Evolutionary conservation across 1,140 invertebrate species (phyloP).

Genomic region (Zaprionus vittiger): DNA sequence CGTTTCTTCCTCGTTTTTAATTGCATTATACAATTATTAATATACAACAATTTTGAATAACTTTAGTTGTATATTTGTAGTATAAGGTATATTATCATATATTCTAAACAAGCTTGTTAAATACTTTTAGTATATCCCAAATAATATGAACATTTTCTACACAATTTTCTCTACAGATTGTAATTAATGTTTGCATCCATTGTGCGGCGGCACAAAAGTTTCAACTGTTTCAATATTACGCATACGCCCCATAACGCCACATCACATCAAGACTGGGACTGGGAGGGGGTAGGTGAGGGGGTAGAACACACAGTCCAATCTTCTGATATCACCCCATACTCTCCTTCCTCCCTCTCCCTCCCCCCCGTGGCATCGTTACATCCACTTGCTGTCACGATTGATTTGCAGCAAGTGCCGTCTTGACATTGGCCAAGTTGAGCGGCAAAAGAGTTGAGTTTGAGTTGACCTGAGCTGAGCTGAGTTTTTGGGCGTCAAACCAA

Average conservation of each 20-base stretch:
- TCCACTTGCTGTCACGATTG: constrained; percentile 28
- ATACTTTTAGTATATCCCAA: neutral
- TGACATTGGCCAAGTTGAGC: constrained; percentile 50
- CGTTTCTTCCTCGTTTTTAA: no score
- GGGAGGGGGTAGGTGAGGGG: no score
- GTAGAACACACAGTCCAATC: neutral
- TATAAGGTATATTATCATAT: no score
- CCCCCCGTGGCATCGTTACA: neutral
- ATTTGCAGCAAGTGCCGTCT: constrained; percentile 41
- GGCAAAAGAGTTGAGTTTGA: constrained; percentile 51
- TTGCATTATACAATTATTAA: no score
- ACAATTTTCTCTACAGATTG: neutral
- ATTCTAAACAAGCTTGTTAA: neutral
- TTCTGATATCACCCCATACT: neutral
- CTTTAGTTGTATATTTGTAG: no score
- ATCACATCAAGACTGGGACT: no score
- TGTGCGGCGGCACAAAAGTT: constrained; percentile 35
- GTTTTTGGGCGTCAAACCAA: constrained; percentile 35
- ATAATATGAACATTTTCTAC: neutral
- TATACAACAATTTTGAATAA: no score
- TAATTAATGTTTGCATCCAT: neutral
- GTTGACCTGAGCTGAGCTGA: constrained; percentile 24
- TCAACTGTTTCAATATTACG: constrained; percentile 41
- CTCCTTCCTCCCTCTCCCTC: no score
- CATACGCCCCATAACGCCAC: constrained; percentile 25